Percentiles rank a stretch among this genome's conserved stretches.
Evolutionary conservation across 1,140 invertebrate species (phyloP).

Genomic region (Halotydeus destructor): DNA sequence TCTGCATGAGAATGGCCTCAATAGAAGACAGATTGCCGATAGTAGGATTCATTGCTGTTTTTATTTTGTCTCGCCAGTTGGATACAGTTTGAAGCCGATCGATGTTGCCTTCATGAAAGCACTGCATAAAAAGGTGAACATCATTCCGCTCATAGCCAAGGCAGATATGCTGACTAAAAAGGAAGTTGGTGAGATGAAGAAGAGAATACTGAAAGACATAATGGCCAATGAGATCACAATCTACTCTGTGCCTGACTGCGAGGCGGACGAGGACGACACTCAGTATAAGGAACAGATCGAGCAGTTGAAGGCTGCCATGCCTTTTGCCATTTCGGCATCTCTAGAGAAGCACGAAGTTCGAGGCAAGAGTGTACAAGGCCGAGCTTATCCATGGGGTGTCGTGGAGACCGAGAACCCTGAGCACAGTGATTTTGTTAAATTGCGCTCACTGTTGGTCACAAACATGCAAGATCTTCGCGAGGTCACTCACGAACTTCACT

Average conservation of each 20-base stretch:
- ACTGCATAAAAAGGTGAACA: conserved; percentile 83
- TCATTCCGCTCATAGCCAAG: conserved; percentile 97
- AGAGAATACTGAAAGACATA: conserved; percentile 32
- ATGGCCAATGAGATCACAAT: conserved; percentile 35
- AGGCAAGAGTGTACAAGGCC: conserved; percentile 26
- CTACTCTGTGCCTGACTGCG: conserved; percentile 35
- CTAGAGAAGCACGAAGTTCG: conserved; percentile 23
- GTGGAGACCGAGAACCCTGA: conserved; percentile 42
- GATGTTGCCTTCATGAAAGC: conserved; percentile 99
- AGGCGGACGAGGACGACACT: conserved; percentile 26
- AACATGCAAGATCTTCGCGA: conserved; percentile 34
- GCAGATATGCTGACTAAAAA: conserved; percentile 91
- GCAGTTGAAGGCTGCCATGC: conserved; percentile 20
- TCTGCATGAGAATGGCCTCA: conserved; percentile 70
- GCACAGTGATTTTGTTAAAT: conserved; percentile 40
- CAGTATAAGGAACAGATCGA: conserved; percentile 25
- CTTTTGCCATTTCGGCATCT: conserved; percentile 25
- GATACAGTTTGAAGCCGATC: conserved; percentile 79
- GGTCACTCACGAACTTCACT: conserved; percentile 33
- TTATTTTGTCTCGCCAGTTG: conserved; percentile 97
- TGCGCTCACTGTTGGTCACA: conserved; percentile 32
- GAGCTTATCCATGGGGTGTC: conserved; percentile 39
- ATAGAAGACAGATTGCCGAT: conserved; percentile 72
- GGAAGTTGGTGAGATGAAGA: conserved; percentile 70
- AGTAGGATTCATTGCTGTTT: conserved; percentile 91